A percentile compares a stretch with the other conserved stretches of the same genome.
Conservation (phyloP, 1,140 invertebrate species). For the Plutomurus gul region DNA sequence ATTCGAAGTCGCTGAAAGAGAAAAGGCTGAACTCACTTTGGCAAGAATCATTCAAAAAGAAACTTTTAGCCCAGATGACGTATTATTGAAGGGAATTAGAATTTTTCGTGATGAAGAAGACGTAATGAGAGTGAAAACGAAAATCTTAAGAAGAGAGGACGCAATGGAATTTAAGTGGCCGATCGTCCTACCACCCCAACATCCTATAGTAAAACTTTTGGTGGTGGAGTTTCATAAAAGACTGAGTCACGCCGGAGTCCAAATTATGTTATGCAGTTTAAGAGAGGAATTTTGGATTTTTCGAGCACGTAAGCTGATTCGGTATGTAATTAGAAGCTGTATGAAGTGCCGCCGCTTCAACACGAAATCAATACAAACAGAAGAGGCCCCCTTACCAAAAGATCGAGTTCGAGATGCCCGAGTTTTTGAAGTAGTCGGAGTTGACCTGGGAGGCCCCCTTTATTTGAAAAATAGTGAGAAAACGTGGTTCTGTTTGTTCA, state of each 20-base stretch:
- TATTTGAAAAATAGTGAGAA: conserved; percentile 53
- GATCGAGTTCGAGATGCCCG: conserved; percentile 54
- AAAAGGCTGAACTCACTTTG: not conserved
- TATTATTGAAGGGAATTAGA: not conserved
- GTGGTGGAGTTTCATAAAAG: conserved; percentile 51
- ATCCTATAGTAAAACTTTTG: conserved; percentile 48
- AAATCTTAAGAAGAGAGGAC: not conserved
- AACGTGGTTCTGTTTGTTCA: conserved; percentile 55
- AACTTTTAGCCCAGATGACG: too few species aligned
- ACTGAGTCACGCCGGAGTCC: conserved; percentile 34
- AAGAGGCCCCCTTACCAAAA: conserved; percentile 44
- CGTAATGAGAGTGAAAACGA: not conserved
- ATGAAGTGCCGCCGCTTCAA: conserved; percentile 53
- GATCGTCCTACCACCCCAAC: conserved; percentile 51
- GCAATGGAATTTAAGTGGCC: conserved; percentile 32
- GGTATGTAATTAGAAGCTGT: conserved; percentile 54
- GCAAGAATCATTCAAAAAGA: not conserved
- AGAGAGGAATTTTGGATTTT: conserved; percentile 55
- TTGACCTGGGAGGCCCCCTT: conserved; percentile 56
- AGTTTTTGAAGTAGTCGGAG: conserved; percentile 55
- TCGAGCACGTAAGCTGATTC: conserved; percentile 49
- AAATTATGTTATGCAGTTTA: conserved; percentile 33
- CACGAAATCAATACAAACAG: conserved; percentile 44
- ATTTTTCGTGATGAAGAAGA: not conserved
- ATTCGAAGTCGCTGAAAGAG: not conserved